Conservation (phyloP, 2,797 vertebrate species). For the Sebastes baramenuke region DNA sequence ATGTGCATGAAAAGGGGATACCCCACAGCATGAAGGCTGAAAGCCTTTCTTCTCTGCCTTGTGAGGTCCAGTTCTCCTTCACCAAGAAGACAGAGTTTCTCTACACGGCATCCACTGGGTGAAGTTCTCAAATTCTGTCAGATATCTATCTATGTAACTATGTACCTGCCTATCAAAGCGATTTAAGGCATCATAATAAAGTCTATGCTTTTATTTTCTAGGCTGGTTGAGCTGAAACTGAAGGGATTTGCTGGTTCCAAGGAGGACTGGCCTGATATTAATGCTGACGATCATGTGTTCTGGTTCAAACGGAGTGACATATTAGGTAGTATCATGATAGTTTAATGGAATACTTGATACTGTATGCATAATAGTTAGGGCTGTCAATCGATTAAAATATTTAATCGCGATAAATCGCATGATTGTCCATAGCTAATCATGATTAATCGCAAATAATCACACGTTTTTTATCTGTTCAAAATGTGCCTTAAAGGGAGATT, state of each 20-base stretch:
- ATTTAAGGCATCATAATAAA: background rate
- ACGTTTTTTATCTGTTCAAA: no score
- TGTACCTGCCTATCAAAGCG: background rate
- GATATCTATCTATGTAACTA: background rate
- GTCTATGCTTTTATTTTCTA: conserved; percentile 9
- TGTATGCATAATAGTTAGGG: background rate
- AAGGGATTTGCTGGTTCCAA: conserved; percentile 1
- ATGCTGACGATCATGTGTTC: conserved; percentile 39
- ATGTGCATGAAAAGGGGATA: conserved; percentile 20
- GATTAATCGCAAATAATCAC: no score
- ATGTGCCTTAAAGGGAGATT: no score
- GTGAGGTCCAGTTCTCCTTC: conserved; percentile 68
- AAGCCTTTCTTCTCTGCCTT: background rate
- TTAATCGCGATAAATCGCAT: no score
- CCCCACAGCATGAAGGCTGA: conserved; percentile 42
- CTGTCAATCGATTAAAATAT: no score
- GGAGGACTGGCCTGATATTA: conserved; percentile 37
- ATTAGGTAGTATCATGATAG: conserved; percentile 34
- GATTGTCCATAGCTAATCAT: no score
- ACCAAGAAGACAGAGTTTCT: conserved; percentile 41
- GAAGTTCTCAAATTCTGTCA: background rate
- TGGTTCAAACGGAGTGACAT: conserved; percentile 23
- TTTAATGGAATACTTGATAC: background rate
- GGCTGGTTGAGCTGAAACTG: conserved; percentile 50
- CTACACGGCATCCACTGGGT: conserved; percentile 36